Evolutionary conservation across 2,113 vertebrate species (phyloP).

Genomic region (Leptobrachium leishanense): DNA sequence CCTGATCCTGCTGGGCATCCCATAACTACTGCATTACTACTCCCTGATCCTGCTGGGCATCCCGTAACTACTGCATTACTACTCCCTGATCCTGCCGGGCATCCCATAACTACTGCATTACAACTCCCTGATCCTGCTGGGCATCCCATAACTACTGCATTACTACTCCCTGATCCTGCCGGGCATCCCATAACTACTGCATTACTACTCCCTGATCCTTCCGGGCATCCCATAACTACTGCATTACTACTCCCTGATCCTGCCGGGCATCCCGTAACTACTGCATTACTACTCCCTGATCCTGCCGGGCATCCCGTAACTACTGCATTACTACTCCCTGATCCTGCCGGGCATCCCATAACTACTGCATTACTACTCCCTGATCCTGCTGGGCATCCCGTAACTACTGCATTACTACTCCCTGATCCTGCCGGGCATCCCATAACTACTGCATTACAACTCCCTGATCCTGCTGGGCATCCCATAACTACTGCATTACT

Average conservation of each 20-base stretch:
- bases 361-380: background rate
- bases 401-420: background rate
- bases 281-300: background rate
- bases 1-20: background rate
- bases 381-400: background rate
- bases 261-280: background rate
- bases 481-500: background rate
- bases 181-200: background rate
- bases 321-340: background rate
- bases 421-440: background rate
- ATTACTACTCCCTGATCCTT: rapidly evolving
- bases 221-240: background rate
- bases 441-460: background rate
- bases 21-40: background rate
- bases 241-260: background rate
- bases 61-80: background rate
- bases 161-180: background rate
- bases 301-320: background rate
- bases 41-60: background rate
- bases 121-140: background rate
- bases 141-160: background rate
- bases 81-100: background rate
- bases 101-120: background rate
- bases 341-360: background rate
- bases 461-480: background rate